A percentile compares a stretch with the other conserved stretches of the same genome.
Conservation (phyloP, 2,888 invertebrate genomes). For the Dynastes hyllus region DNA sequence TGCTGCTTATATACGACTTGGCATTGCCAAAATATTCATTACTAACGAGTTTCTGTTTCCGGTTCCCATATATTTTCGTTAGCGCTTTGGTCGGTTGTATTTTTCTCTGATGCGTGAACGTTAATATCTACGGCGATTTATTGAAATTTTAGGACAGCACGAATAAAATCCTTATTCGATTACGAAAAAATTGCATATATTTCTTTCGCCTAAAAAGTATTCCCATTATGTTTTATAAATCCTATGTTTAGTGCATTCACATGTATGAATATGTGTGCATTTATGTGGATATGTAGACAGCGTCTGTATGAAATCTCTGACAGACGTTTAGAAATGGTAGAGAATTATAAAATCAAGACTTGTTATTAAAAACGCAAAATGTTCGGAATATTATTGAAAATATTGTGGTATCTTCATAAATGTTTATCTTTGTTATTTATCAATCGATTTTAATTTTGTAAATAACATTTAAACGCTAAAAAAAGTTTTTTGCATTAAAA, state of each 20-base stretch:
- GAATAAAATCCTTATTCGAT: slow-evolving; percentile 30
- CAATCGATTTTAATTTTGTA: too few relatives aligned
- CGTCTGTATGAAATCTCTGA: too few relatives aligned
- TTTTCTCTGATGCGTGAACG: slow-evolving; percentile 20
- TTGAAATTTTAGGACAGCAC: slow-evolving; percentile 28
- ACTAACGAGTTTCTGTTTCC: slow-evolving; percentile 58
- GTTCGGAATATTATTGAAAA: too few relatives aligned
- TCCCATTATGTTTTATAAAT: neutral
- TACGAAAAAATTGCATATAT: slow-evolving; percentile 10
- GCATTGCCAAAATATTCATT: slow-evolving; percentile 56
- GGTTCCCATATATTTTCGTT: slow-evolving; percentile 52
- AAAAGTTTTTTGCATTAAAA: too few relatives aligned
- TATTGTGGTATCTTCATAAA: too few relatives aligned
- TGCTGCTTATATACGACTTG: slow-evolving; percentile 32
- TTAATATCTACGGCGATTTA: slow-evolving; percentile 29
- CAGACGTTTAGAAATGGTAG: too few relatives aligned
- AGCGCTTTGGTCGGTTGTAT: slow-evolving; percentile 26
- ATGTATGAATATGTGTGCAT: neutral
- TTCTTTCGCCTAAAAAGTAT: slow-evolving; percentile 2
- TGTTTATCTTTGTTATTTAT: too few relatives aligned
- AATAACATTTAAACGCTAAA: too few relatives aligned
- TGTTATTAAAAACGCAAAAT: too few relatives aligned
- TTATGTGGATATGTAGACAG: too few relatives aligned
- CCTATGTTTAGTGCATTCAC: neutral
- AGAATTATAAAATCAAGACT: too few relatives aligned